Conservation (phyloP, 2,797 vertebrate species). For the Champsocephalus gunnari region DNA sequence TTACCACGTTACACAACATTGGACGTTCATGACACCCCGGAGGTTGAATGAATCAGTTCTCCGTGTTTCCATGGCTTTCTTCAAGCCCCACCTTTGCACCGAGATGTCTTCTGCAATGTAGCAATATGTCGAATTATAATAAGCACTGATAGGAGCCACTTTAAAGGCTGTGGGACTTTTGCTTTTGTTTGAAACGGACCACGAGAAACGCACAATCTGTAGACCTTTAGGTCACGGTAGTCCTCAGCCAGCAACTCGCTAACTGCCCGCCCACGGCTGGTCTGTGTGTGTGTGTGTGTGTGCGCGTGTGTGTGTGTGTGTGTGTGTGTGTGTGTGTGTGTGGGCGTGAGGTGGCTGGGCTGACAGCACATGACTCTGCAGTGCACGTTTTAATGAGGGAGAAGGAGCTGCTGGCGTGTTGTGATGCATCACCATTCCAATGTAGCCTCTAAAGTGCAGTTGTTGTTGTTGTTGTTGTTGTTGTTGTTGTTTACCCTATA, state of each 20-base stretch:
- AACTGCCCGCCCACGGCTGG: slow-evolving; percentile 50
- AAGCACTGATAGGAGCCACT: neutral
- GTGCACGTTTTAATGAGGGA: slow-evolving; percentile 64
- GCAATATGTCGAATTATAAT: neutral
- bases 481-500: slow-evolving; percentile 43
- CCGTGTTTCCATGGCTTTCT: neutral
- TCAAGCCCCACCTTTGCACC: neutral
- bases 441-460: slow-evolving; percentile 21
- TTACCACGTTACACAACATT: neutral
- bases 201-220: slow-evolving; percentile 7
- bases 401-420: slow-evolving; percentile 51
- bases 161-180: neutral
- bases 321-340: slow-evolving; percentile 5
- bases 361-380: slow-evolving; percentile 61
- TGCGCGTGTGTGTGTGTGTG: neutral
- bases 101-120: neutral
- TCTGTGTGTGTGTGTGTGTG: neutral
- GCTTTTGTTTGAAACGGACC: neutral
- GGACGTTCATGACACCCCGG: neutral
- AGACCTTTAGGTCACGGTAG: slow-evolving; percentile 36
- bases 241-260: slow-evolving; percentile 41
- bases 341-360: slow-evolving; percentile 41
- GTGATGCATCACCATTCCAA: slow-evolving; percentile 39
- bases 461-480: neutral
- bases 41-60: neutral